phyloP scores from a whole-genome alignment of 2,113 vertebrate genomes.

The Labeo catla region DNA sequence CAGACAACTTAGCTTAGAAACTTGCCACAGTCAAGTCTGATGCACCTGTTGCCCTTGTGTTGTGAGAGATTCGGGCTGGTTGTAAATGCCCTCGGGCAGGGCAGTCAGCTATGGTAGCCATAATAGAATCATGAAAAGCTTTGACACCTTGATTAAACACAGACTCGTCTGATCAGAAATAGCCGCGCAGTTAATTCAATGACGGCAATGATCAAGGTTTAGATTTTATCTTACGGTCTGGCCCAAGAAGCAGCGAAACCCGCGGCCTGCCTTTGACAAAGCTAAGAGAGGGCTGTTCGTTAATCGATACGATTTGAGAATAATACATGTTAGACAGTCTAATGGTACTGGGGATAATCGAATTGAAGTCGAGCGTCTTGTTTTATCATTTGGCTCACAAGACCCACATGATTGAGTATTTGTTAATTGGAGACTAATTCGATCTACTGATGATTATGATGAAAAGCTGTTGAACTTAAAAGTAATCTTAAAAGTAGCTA shows the following conservation, averaged over 20 bases:
- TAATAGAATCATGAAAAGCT: constrained; percentile 58
- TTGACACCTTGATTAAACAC: constrained; percentile 67
- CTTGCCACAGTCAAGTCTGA: constrained; percentile 5
- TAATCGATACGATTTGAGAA: constrained; percentile 59
- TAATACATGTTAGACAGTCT: constrained; percentile 63
- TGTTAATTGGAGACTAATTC: constrained; percentile 60
- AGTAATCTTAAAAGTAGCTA: neutral
- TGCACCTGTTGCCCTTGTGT: constrained; percentile 53
- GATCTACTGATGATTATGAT: constrained; percentile 53
- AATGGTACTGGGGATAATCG: constrained; percentile 60
- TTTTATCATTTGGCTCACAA: constrained; percentile 43
- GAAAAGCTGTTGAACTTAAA: constrained; percentile 30
- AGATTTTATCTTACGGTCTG: constrained; percentile 59
- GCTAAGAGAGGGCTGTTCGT: constrained; percentile 38
- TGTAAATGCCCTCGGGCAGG: constrained; percentile 2
- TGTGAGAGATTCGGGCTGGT: constrained; percentile 41
- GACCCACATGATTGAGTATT: constrained; percentile 53
- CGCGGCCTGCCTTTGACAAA: constrained; percentile 33
- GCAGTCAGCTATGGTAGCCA: constrained; percentile 51
- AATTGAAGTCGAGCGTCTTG: constrained; percentile 53
- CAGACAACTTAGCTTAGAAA: constrained; percentile 8
- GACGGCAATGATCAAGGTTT: constrained; percentile 58
- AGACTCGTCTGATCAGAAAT: constrained; percentile 59
- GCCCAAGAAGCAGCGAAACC: constrained; percentile 54
- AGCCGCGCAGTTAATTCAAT: constrained; percentile 61